Evolutionary conservation across 2,113 vertebrate genomes (phyloP).

Genomic region (Cranoglanis bouderius): DNA sequence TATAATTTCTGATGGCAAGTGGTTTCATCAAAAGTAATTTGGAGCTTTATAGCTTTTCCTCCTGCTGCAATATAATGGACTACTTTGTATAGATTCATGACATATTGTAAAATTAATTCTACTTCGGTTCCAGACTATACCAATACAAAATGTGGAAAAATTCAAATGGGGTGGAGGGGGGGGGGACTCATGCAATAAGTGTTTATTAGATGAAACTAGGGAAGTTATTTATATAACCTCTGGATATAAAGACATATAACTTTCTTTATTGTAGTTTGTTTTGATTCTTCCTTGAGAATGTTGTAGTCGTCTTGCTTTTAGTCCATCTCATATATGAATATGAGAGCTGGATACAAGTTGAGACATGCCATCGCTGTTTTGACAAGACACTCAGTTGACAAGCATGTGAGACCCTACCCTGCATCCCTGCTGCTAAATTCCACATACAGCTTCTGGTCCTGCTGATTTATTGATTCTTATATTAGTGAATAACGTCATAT

Average conservation of each 20-base stretch:
- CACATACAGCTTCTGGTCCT: slow-evolving; percentile 25
- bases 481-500: background rate
- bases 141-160: background rate
- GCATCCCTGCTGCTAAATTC: slow-evolving; percentile 12
- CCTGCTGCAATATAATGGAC: background rate
- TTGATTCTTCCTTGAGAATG: background rate
- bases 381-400: background rate
- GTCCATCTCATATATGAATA: background rate
- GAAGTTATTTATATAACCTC: background rate
- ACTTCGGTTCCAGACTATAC: background rate
- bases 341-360: slow-evolving; percentile 19
- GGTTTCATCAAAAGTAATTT: background rate
- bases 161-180: background rate
- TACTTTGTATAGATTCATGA: background rate
- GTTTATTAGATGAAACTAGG: background rate
- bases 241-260: background rate
- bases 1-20: background rate
- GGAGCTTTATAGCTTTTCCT: background rate
- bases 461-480: background rate
- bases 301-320: background rate
- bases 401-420: background rate
- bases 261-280: background rate
- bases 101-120: background rate
- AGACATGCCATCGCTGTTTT: slow-evolving; percentile 7
- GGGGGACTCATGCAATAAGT: background rate